These are phyloP conservation scores for Malthinus seriepunctatus DNA, from an alignment of 2,888 invertebrate genomes.

Conservation along the genomic window DNA sequence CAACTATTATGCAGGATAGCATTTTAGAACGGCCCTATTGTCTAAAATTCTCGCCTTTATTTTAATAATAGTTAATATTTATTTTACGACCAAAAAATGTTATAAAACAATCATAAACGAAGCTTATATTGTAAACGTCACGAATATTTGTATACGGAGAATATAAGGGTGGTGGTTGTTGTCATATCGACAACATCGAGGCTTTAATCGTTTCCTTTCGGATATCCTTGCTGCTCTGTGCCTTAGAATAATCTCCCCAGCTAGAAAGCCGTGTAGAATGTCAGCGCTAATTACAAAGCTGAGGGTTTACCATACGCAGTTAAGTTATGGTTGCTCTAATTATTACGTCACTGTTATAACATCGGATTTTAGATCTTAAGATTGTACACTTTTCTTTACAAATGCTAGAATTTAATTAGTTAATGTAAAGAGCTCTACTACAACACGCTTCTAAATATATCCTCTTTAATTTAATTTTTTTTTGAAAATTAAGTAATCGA, in stretches of 20 bases:
- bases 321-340: conserved; percentile 38
- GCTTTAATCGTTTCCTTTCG: conserved; percentile 39
- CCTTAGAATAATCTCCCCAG: conserved; percentile 27
- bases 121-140: conserved; percentile 16
- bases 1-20: conserved; percentile 16
- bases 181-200: conserved; percentile 28
- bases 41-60: conserved; percentile 3
- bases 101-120: too few relatives aligned
- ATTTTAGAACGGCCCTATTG: conserved; percentile 12
- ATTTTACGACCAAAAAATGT: too few relatives aligned
- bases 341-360: conserved; percentile 36
- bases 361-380: too few relatives aligned
- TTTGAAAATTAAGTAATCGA: too few relatives aligned
- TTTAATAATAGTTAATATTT: too few relatives aligned
- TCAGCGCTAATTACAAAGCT: conserved; percentile 39
- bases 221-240: conserved; percentile 34
- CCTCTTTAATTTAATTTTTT: too few relatives aligned
- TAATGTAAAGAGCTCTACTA: too few relatives aligned
- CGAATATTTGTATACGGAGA: conserved; percentile 14
- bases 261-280: conserved; percentile 29
- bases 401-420: too few relatives aligned
- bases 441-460: too few relatives aligned
- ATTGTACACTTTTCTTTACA: too few relatives aligned
- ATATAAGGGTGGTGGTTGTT: conserved; percentile 30
- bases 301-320: conserved; percentile 39